phyloP scores from a whole-genome alignment of 2,888 invertebrate genomes.

The Pristionchus entomophagus region DNA sequence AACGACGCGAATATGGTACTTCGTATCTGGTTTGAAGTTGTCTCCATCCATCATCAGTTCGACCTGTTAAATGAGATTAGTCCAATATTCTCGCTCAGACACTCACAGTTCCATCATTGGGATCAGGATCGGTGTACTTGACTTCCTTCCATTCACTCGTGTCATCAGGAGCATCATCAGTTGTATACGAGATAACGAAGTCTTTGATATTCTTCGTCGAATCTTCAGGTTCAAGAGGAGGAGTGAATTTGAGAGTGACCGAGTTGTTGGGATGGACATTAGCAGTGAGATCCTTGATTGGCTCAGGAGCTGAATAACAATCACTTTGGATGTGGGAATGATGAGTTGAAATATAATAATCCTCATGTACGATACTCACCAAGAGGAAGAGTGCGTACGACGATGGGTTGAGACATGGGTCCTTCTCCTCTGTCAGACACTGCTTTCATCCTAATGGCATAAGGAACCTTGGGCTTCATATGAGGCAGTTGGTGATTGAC shows the following conservation, averaged over 20 bases:
- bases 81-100: background rate
- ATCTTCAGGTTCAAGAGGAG: constrained; percentile 71
- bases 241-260: constrained; percentile 66
- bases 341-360: too few species aligned
- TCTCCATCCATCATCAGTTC: constrained; percentile 71
- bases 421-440: constrained; percentile 74
- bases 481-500: constrained; percentile 64
- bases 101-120: constrained; percentile 55
- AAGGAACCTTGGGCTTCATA: constrained; percentile 71
- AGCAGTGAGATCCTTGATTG: constrained; percentile 54
- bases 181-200: constrained; percentile 72
- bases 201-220: constrained; percentile 67
- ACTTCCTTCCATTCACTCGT: constrained; percentile 74
- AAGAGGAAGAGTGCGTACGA: constrained; percentile 68
- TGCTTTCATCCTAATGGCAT: constrained; percentile 71
- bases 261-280: constrained; percentile 72
- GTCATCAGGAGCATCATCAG: constrained; percentile 71
- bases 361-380: constrained; percentile 49
- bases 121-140: constrained; percentile 66
- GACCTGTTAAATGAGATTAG: constrained; percentile 33
- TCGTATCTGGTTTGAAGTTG: constrained; percentile 74
- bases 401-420: constrained; percentile 68
- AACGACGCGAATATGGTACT: constrained; percentile 70
- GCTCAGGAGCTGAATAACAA: constrained; percentile 61
- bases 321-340: too few species aligned